Base-by-base conservation (phyloP, 2,113 vertebrate genomes). In the Anolis carolinensis region DNA sequence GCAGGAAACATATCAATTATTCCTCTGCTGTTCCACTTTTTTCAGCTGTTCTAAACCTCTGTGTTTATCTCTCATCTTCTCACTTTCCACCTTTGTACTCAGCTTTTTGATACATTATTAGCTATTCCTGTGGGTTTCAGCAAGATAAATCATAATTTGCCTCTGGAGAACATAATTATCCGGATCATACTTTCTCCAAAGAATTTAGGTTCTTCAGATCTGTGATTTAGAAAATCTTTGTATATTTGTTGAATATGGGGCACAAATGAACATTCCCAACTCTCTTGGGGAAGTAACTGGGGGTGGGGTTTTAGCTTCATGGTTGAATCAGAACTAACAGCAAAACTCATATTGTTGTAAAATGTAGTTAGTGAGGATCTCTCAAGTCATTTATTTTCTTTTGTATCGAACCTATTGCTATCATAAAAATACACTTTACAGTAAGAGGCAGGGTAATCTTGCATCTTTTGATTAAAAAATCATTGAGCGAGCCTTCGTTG, bases 321-420 rank as follows among this genome's bases (percentile, higher is more conserved):
- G 3, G 75, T 92, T 87, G 91, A 94, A 93, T 92, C 89, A 94
- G 91, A 93, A 82, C 73, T 91, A 93, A 90, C 52, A 90, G 90
- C 95, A 94, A 87, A 92, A 85, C 82, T 86, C 55, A 87, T 88
- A 74, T 73, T 94, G 88, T 87, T 1, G 23, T 87, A 77, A 84
- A 87, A 65, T 74, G 89, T 90, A 90, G 83, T 89, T 89, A 90
- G 0, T 11, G 65, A 52, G 88, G 73, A 36, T 88, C 87, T 92
- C 77, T 85, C 83, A 89, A 85, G 94, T 92, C 86, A 92, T 83
- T 93, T 83, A 91, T 89, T 93, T 93, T 92, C 81, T 92, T 63
- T 87, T 88, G 84, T 78, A 75, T 86, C 5, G 85, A 91, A 93
- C 59, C 80, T 88, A 92, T 94, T 81, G 79, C 36, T 0, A 32